Conservation (phyloP, 2,797 vertebrate species). For the Zalophus californianus region DNA sequence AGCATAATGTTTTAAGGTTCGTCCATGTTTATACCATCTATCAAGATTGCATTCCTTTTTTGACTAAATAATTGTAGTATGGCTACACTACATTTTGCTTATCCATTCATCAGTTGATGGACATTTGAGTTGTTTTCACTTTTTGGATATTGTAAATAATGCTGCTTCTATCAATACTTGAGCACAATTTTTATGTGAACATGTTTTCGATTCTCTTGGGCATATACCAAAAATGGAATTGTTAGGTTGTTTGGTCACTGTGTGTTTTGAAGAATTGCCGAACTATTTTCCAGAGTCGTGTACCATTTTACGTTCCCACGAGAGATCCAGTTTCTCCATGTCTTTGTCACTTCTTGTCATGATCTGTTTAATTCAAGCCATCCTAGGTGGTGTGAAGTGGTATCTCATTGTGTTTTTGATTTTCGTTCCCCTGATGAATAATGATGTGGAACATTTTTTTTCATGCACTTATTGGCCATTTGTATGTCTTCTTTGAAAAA, state of each 20-base stretch:
- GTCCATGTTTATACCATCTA: neutral
- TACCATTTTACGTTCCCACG: neutral
- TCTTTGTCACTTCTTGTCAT: neutral
- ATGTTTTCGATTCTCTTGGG: neutral
- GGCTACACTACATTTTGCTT: neutral
- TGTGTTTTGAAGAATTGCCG: neutral
- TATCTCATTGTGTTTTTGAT: neutral
- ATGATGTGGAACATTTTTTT: neutral
- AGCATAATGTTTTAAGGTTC: neutral
- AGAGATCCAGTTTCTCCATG: neutral
- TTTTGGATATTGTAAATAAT: neutral
- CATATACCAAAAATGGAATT: neutral
- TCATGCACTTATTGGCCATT: neutral
- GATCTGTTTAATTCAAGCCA: neutral
- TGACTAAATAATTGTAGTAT: neutral
- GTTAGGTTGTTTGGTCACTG: neutral
- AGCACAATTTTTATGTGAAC: neutral
- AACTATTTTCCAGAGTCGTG: neutral
- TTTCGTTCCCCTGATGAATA: neutral
- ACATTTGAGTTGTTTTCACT: neutral
- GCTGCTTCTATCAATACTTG: neutral
- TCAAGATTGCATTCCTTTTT: neutral
- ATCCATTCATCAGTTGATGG: neutral
- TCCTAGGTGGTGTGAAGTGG: neutral
- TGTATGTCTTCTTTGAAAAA: neutral